Conservation (phyloP, 2,888 invertebrate genomes). For the Brenthis ino region DNA sequence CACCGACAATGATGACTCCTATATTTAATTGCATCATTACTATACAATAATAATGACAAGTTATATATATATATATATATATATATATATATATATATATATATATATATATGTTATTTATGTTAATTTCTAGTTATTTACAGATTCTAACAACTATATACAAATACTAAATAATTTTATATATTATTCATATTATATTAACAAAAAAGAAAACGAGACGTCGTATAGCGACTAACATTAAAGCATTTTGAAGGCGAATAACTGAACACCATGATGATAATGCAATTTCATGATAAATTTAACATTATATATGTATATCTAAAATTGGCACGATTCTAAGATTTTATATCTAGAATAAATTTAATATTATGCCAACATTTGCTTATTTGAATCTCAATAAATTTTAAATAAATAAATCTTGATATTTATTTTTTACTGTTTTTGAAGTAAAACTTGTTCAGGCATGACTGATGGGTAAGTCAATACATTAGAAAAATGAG, state of each 20-base stretch:
- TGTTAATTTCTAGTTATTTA: constrained; percentile 69
- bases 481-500: no score
- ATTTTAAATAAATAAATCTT: no score
- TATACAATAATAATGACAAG: constrained; percentile 8
- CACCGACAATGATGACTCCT: constrained; percentile 49
- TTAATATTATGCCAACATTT: constrained; percentile 6
- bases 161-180: constrained; percentile 72
- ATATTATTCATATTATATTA: constrained; percentile 44
- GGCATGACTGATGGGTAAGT: no score
- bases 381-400: neutral
- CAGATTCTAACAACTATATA: constrained; percentile 76
- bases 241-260: constrained; percentile 79
- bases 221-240: constrained; percentile 71
- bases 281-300: constrained; percentile 17
- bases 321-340: constrained; percentile 18
- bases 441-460: no score
- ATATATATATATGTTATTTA: constrained; percentile 50
- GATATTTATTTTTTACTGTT: neutral
- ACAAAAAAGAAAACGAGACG: constrained; percentile 52
- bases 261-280: constrained; percentile 65
- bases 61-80: constrained; percentile 56
- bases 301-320: constrained; percentile 4
- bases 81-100: constrained; percentile 61
- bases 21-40: constrained; percentile 49
- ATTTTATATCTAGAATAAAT: constrained; percentile 6